These are phyloP conservation scores for Lichenostomus cassidix DNA, from an alignment of 2,113 vertebrate species.

Conservation along the genomic window DNA sequence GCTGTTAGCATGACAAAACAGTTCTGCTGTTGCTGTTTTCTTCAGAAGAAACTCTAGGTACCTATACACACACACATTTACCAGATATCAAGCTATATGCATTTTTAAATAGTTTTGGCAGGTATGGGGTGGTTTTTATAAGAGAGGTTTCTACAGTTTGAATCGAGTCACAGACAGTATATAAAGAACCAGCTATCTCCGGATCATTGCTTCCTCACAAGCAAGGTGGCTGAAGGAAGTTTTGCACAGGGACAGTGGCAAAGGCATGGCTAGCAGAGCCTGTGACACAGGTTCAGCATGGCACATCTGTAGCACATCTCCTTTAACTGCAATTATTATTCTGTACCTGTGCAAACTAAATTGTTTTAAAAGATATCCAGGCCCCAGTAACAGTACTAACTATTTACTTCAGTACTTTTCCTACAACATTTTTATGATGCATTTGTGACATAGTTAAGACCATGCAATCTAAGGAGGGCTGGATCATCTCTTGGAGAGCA, in stretches of 20 bases:
- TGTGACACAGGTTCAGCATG: not conserved
- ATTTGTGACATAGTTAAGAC: fast-evolving
- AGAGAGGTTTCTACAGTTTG: not conserved
- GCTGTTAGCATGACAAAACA: not conserved
- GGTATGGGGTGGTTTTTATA: not conserved
- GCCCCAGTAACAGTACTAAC: not conserved
- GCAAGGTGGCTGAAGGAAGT: not conserved
- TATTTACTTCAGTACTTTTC: not conserved
- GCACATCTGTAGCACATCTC: fast-evolving
- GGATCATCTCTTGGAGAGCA: not conserved
- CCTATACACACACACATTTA: not conserved
- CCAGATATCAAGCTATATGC: fast-evolving
- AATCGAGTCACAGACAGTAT: not conserved
- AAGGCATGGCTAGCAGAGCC: not conserved
- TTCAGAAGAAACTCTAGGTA: not conserved
- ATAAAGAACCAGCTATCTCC: not conserved
- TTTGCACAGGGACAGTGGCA: not conserved
- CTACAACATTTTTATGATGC: not conserved
- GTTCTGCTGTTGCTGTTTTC: not conserved
- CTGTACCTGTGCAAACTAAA: not conserved
- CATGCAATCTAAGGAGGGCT: not conserved
- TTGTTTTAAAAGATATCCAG: not conserved
- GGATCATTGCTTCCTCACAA: not conserved
- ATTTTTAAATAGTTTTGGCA: not conserved
- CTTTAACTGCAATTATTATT: not conserved